phyloP scores from a whole-genome alignment of 2,888 invertebrate species.

The Acleris cristana region DNA sequence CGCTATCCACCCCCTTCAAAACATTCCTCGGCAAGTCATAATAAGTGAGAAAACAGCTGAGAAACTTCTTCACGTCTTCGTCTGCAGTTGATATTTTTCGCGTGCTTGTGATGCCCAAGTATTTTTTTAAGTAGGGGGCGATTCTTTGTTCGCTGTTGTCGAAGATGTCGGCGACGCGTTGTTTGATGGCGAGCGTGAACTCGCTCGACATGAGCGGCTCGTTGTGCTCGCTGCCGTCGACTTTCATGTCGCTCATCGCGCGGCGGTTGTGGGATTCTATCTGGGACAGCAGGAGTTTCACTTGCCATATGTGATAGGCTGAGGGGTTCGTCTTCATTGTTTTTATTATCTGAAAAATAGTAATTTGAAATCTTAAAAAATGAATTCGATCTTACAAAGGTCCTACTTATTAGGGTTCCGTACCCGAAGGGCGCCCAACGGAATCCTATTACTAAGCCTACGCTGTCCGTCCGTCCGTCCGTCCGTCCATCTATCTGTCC shows the following conservation, averaged over 20 bases:
- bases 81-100: conserved; percentile 58
- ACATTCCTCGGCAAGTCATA: conserved; percentile 82
- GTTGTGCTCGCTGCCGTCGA: conserved; percentile 61
- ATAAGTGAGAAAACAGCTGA: conserved; percentile 83
- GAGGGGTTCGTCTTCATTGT: conserved; percentile 79
- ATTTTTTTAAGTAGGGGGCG: conserved; percentile 73
- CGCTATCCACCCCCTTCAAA: conserved; percentile 52
- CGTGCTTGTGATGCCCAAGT: conserved; percentile 73
- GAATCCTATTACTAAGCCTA: too few species aligned
- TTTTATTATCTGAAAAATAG: conserved; percentile 78
- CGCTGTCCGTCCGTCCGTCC: too few species aligned
- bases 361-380: not conserved
- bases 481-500: too few species aligned
- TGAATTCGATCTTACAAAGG: too few species aligned
- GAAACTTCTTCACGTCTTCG: conserved; percentile 62
- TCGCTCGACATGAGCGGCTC: conserved; percentile 84
- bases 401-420: too few species aligned
- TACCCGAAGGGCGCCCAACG: too few species aligned
- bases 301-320: conserved; percentile 88
- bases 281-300: conserved; percentile 87
- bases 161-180: conserved; percentile 79
- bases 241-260: conserved; percentile 56
- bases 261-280: conserved; percentile 66
- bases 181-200: conserved; percentile 85
- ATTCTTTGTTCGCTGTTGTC: conserved; percentile 82